Percentiles rank a stretch among this genome's conserved stretches.
Evolutionary conservation across 1,140 invertebrate genomes (phyloP).

Genomic region (Drosophila varians): DNA sequence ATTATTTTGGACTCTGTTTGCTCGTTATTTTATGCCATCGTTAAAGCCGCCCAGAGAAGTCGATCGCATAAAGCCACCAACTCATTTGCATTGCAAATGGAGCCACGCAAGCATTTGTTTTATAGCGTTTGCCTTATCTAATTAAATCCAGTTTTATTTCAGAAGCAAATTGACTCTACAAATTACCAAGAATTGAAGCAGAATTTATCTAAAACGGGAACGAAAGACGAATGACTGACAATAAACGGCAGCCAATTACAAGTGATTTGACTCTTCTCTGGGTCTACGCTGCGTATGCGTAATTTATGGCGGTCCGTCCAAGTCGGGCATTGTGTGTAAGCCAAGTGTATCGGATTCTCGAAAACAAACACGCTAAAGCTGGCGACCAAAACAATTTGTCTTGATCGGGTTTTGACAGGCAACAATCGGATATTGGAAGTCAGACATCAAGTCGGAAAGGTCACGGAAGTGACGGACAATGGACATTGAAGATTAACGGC

Average conservation of each 20-base stretch:
- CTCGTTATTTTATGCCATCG: slow-evolving; percentile 48
- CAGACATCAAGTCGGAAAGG: slow-evolving; percentile 54
- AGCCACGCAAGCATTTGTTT: slow-evolving; percentile 31
- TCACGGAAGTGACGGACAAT: slow-evolving; percentile 60
- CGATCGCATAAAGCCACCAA: slow-evolving; percentile 22
- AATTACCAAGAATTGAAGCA: slow-evolving; percentile 30
- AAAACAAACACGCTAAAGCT: slow-evolving; percentile 23
- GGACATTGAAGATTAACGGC: slow-evolving; percentile 52
- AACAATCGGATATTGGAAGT: slow-evolving; percentile 52
- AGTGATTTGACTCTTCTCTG: background rate
- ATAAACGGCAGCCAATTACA: slow-evolving; percentile 10
- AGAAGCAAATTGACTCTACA: slow-evolving; percentile 37
- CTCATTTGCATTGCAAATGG: slow-evolving; percentile 50
- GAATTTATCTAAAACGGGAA: background rate
- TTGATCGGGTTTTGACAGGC: slow-evolving; percentile 52
- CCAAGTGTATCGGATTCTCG: slow-evolving; percentile 50
- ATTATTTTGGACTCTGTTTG: background rate
- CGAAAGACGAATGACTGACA: background rate
- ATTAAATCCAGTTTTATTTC: slow-evolving; percentile 43
- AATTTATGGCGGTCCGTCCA: slow-evolving; percentile 49
- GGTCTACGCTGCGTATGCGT: slow-evolving; percentile 48
- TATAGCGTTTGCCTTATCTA: slow-evolving; percentile 37
- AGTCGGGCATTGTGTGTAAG: slow-evolving; percentile 44
- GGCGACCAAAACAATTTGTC: slow-evolving; percentile 32
- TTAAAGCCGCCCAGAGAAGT: slow-evolving; percentile 31